phyloP scores from a whole-genome alignment of 2,888 invertebrate species.

The Dryomyza anilis region DNA sequence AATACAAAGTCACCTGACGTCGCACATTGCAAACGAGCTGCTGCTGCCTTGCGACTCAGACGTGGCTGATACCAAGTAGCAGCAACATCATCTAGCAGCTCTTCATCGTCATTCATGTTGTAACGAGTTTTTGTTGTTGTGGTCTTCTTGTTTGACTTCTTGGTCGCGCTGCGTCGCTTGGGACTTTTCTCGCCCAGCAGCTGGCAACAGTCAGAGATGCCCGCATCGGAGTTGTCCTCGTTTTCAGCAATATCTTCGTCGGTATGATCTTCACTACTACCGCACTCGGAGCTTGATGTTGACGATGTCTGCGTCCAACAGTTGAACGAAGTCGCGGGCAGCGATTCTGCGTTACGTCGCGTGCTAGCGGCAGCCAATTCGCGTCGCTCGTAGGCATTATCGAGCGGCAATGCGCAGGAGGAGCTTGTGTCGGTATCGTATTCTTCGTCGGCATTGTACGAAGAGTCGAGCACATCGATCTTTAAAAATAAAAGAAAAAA shows the following conservation, averaged over 20 bases:
- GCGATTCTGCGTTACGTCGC: too few species aligned
- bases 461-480: slow-evolving; percentile 50
- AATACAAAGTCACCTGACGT: slow-evolving; percentile 49
- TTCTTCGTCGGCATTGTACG: slow-evolving; percentile 51
- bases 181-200: slow-evolving; percentile 39
- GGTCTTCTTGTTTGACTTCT: too few species aligned
- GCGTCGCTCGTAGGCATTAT: slow-evolving; percentile 17
- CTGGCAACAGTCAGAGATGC: slow-evolving; percentile 55
- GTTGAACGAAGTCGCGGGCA: background rate
- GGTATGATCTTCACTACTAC: background rate
- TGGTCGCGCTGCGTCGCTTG: background rate
- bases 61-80: slow-evolving; percentile 54
- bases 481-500: slow-evolving; percentile 11
- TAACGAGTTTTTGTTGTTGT: slow-evolving; percentile 12
- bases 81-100: slow-evolving; percentile 44
- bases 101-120: slow-evolving; percentile 41
- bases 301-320: slow-evolving; percentile 7
- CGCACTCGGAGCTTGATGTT: background rate
- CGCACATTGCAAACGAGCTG: slow-evolving; percentile 41
- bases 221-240: slow-evolving; percentile 42
- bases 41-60: slow-evolving; percentile 47
- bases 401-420: slow-evolving; percentile 41
- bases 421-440: slow-evolving; percentile 47
- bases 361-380: too few species aligned
- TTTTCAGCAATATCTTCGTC: slow-evolving; percentile 27